A percentile compares a stretch with the other conserved stretches of the same genome.
phyloP scores from a whole-genome alignment of 2,797 vertebrate species.

The Fundulus diaphanus region DNA sequence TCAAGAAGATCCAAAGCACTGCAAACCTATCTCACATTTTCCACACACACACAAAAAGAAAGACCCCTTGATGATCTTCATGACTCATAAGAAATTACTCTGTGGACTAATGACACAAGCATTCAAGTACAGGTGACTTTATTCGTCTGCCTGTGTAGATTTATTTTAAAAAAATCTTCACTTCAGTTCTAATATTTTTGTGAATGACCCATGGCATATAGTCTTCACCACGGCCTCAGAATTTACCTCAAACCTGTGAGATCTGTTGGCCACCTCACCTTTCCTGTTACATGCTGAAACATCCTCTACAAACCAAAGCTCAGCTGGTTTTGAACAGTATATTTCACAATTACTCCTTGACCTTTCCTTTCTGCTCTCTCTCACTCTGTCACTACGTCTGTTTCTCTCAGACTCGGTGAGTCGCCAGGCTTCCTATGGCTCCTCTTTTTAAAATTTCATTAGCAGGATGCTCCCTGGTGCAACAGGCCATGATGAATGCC shows the following conservation, averaged over 20 bases:
- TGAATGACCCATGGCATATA: neutral
- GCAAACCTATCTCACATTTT: neutral
- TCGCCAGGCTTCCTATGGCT: conserved; percentile 39
- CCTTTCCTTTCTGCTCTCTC: conserved; percentile 33
- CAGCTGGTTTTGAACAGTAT: conserved; percentile 14
- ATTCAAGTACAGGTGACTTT: neutral
- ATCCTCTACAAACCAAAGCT: conserved; percentile 5
- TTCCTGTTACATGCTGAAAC: neutral
- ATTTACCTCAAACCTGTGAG: neutral
- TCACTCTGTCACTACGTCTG: conserved; percentile 17
- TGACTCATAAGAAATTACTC: too few species aligned
- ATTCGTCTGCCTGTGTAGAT: neutral
- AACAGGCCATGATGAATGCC: conserved; percentile 51
- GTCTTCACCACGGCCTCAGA: neutral
- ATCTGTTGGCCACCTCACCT: neutral
- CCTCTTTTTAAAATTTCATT: conserved; percentile 63
- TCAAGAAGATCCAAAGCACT: neutral
- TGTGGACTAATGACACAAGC: neutral
- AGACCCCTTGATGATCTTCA: too few species aligned
- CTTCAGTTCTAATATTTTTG: neutral
- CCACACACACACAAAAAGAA: neutral
- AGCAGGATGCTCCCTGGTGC: conserved; percentile 43
- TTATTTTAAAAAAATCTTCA: neutral
- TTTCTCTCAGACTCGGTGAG: conserved; percentile 35
- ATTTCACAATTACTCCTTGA: conserved; percentile 34